phyloP scores from a whole-genome alignment of 2,113 vertebrate species.

The Notiomystis cincta region DNA sequence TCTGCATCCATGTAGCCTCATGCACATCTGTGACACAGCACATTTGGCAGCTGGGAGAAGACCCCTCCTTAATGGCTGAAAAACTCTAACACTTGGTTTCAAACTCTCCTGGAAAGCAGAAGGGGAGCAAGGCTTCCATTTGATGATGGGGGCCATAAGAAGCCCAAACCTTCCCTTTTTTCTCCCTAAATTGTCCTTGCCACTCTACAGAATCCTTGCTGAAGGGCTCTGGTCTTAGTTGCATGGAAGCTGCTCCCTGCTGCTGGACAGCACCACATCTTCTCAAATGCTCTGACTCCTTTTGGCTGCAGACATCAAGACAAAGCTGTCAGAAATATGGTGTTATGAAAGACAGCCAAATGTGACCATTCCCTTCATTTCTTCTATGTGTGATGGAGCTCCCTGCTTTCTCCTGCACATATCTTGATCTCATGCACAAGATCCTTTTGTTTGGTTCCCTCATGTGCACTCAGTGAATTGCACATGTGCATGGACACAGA shows the following conservation, averaged over 20 bases:
- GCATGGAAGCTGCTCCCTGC: background rate
- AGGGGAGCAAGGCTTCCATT: background rate
- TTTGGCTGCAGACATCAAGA: background rate
- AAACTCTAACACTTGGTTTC: background rate
- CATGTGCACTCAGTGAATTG: background rate
- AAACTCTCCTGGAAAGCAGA: background rate
- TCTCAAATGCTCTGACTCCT: background rate
- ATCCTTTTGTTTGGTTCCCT: background rate
- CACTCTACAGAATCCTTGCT: background rate
- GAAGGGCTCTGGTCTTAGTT: background rate
- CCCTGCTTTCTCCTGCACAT: background rate
- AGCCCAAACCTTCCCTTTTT: background rate
- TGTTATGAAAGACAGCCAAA: background rate
- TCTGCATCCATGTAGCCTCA: background rate
- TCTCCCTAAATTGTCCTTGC: background rate
- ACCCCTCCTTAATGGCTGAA: background rate
- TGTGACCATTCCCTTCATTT: background rate
- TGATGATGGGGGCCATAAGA: background rate
- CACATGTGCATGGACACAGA: background rate
- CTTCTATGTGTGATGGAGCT: background rate
- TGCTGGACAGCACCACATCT: background rate
- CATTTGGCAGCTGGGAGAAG: background rate
- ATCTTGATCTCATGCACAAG: background rate
- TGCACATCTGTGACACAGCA: rapidly evolving
- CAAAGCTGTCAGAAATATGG: background rate